Conservation (phyloP, 2,888 invertebrate genomes). For the Seira sanloemensis region DNA sequence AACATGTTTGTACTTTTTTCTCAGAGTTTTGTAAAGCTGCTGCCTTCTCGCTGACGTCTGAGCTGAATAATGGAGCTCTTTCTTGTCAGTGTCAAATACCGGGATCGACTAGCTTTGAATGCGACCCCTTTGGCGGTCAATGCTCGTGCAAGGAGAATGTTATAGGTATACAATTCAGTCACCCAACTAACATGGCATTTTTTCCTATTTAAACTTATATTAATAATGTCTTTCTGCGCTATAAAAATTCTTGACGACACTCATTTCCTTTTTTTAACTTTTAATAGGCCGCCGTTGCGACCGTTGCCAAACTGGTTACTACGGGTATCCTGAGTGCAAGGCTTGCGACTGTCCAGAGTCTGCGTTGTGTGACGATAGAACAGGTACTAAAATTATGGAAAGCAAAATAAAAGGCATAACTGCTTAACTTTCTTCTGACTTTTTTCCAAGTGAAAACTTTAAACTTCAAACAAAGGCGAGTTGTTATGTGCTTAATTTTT, state of each 20-base stretch:
- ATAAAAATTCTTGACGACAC: too few species aligned
- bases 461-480: background rate
- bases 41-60: constrained; percentile 94
- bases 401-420: too few species aligned
- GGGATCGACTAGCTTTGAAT: constrained; percentile 91
- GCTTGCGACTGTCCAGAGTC: constrained; percentile 91
- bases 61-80: constrained; percentile 95
- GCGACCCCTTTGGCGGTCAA: constrained; percentile 96
- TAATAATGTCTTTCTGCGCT: too few species aligned
- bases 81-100: constrained; percentile 92
- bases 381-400: constrained; percentile 77
- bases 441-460: too few species aligned
- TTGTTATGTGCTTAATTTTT: constrained; percentile 72
- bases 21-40: constrained; percentile 91
- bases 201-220: too few species aligned
- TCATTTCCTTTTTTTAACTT: too few species aligned
- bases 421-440: too few species aligned
- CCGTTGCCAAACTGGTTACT: constrained; percentile 91
- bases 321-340: constrained; percentile 95
- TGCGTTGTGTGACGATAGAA: constrained; percentile 86
- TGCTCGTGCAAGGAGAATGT: constrained; percentile 95
- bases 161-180: too few species aligned
- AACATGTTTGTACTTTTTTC: constrained; percentile 32
- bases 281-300: constrained; percentile 88
- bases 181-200: too few species aligned